These are phyloP conservation scores for Parnassius glacialis DNA, from an alignment of 2,888 invertebrate species.

Conservation along the genomic window DNA sequence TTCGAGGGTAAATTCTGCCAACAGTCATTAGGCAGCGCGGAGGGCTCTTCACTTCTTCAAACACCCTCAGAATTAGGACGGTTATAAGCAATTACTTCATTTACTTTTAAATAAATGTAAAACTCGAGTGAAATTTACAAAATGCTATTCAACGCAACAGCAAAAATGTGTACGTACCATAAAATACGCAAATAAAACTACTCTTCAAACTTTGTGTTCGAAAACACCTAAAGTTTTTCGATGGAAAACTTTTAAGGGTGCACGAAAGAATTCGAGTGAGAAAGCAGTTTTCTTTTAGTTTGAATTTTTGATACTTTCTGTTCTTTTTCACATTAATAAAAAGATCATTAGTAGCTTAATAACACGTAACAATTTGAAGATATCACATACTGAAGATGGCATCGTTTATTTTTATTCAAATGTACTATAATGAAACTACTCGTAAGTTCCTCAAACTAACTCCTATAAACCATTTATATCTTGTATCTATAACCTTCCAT, in stretches of 20 bases:
- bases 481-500: too few species aligned
- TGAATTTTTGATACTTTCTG: slow-evolving; percentile 40
- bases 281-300: slow-evolving; percentile 48
- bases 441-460: too few species aligned
- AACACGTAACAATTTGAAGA: neutral
- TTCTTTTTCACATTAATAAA: slow-evolving; percentile 11
- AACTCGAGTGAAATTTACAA: slow-evolving; percentile 1
- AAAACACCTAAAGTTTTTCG: slow-evolving; percentile 54
- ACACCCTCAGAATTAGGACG: too few species aligned
- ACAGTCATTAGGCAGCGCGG: too few species aligned
- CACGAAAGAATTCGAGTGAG: slow-evolving; percentile 49
- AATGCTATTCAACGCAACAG: neutral
- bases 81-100: too few species aligned
- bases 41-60: too few species aligned
- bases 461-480: too few species aligned
- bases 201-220: slow-evolving; percentile 35
- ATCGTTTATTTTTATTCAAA: too few species aligned
- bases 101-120: neutral
- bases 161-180: slow-evolving; percentile 19
- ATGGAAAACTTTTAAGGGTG: slow-evolving; percentile 64
- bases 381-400: too few species aligned
- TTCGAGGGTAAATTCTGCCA: too few species aligned
- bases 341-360: neutral
- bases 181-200: slow-evolving; percentile 34
- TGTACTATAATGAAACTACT: too few species aligned